Conservation (phyloP, 1,140 invertebrate genomes). For the Lycorma delicatula region DNA sequence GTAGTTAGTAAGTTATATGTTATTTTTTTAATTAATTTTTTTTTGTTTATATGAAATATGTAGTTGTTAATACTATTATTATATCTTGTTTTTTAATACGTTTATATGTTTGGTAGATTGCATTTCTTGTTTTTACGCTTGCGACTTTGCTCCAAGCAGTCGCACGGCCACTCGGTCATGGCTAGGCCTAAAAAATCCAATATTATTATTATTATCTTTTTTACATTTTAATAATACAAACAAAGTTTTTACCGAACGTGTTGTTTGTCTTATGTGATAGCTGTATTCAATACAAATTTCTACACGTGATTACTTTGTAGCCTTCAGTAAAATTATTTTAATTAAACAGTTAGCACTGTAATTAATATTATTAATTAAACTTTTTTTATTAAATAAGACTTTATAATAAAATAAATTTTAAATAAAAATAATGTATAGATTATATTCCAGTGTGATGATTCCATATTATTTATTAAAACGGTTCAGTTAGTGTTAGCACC, state of each 20-base stretch:
- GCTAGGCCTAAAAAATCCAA: constrained; percentile 14
- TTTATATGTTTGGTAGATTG: constrained; percentile 17
- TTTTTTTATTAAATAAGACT: constrained; percentile 21
- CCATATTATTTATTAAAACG: constrained; percentile 11
- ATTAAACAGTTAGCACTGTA: constrained; percentile 16
- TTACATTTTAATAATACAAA: not conserved
- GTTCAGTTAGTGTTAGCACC: not conserved
- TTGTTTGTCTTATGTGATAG: constrained; percentile 21
- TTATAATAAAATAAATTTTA: too few species aligned
- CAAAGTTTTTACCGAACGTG: not conserved
- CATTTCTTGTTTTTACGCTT: constrained; percentile 19
- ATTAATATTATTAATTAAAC: too few species aligned
- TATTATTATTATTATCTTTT: constrained; percentile 8
- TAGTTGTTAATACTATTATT: not conserved
- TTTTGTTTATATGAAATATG: not conserved
- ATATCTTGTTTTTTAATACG: constrained; percentile 9
- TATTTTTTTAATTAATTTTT: constrained; percentile 17
- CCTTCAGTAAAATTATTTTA: constrained; percentile 19
- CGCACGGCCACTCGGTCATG: constrained; percentile 12
- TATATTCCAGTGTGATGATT: constrained; percentile 20
- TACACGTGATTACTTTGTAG: constrained; percentile 19
- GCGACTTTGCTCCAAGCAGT: constrained; percentile 15
- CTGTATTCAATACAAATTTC: constrained; percentile 19
- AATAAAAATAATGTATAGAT: constrained; percentile 16
- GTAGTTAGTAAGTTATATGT: constrained; percentile 11